Evolutionary conservation across 2,113 vertebrate species (phyloP), one percentile per base, ranked within the genome.

Genomic region (Mellivora capensis): DNA sequence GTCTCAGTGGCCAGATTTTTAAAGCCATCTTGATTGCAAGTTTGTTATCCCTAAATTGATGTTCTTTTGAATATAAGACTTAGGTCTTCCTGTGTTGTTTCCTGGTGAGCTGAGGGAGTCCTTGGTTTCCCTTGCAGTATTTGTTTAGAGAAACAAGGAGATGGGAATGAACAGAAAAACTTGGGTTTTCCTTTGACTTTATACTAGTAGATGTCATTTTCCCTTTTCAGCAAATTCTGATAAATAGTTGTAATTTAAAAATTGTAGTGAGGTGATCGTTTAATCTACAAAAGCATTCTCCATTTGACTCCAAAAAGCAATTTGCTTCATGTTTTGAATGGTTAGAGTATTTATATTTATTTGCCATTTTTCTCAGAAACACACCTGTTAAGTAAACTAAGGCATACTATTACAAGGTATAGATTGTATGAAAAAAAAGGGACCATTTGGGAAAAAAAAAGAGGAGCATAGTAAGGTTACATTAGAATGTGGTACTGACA

Each of bases 121-220:
- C 49, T 44, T 80, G 44, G 37, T 42, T 87, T 87, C 49, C 52
- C 69, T 79, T 34, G 77, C 37, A 14, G 29, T 44, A 27, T 87
- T 81, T 96, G 34, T 89, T 81, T 86, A 37, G 72, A 88, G 79
- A 95, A 94, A 61, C 34, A 88, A 79, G 64, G n/a, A 91, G 17
- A 21, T 90, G 27, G 20, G 34, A 29, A 37, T 49, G 62, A 79
- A 85, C 49, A 81, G n/a, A 72, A 91, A 77, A 61, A 44, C 18
- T n/a, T 57, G 13, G 31, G 42, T 61, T 74, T 61, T 52, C 57
- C 29, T 86, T n/a, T 57, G 80, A 67, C 31, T 83, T 34, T n/a
- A 49, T 72, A 15, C 11, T 74, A 11, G 85, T 61, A 92, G 27
- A 74, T 52, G 9, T 76, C 21, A 67, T 89, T 74, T 74, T 44